phyloP scores from a whole-genome alignment of 2,113 vertebrate genomes.

The Lophura nycthemera region DNA sequence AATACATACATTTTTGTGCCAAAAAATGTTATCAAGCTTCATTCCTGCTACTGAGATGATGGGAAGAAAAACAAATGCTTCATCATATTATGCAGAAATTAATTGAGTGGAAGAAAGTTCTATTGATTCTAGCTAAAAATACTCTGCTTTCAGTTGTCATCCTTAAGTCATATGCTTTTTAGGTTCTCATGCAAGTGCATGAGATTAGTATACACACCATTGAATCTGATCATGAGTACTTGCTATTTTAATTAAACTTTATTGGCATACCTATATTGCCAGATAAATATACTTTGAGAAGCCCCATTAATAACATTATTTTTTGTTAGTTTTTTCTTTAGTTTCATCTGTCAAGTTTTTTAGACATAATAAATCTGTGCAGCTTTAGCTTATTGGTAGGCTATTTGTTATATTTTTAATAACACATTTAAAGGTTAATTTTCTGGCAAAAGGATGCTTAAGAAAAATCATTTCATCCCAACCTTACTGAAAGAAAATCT shows the following conservation, averaged over 20 bases:
- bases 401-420: neutral
- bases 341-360: constrained; percentile 11
- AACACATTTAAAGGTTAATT: neutral
- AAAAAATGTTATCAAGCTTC: neutral
- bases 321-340: neutral
- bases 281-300: constrained; percentile 33
- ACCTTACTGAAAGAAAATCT: neutral
- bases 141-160: constrained; percentile 36
- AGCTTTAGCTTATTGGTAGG: neutral
- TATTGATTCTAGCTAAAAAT: constrained; percentile 45
- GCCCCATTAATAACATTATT: constrained; percentile 8
- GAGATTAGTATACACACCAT: constrained; percentile 43
- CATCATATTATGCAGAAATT: constrained; percentile 18
- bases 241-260: constrained; percentile 62
- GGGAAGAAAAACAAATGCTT: constrained; percentile 23
- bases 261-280: constrained; percentile 40
- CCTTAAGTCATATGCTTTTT: constrained; percentile 31
- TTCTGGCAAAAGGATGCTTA: neutral
- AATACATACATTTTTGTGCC: neutral
- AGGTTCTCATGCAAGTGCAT: constrained; percentile 21
- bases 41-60: constrained; percentile 13
- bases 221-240: constrained; percentile 42
- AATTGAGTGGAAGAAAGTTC: constrained; percentile 62
- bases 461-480: neutral
- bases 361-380: constrained; percentile 2